Conservation (phyloP, 2,113 vertebrate genomes). For the Otocyon megalotis region DNA sequence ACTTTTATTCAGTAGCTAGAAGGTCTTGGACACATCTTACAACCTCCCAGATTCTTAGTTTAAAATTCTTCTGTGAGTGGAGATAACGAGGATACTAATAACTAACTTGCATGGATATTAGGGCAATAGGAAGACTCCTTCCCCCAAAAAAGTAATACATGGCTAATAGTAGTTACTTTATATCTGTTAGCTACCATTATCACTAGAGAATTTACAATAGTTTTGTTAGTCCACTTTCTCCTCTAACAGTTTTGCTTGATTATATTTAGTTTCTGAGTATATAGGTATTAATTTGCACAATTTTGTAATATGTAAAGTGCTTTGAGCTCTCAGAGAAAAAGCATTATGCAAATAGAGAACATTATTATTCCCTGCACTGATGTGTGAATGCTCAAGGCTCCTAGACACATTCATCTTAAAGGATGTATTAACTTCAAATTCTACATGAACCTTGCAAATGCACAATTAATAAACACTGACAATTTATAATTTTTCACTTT, state of each 20-base stretch:
- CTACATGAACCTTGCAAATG: not conserved
- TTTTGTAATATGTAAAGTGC: slow-evolving; percentile 50
- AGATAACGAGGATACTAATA: not conserved
- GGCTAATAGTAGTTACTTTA: not conserved
- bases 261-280: not conserved
- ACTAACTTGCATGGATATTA: not conserved
- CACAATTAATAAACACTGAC: slow-evolving; percentile 23
- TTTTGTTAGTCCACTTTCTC: slow-evolving; percentile 33
- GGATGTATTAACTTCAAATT: slow-evolving; percentile 63
- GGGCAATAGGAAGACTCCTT: not conserved
- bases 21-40: not conserved
- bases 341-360: slow-evolving; percentile 48
- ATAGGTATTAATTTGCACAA: slow-evolving; percentile 5
- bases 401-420: slow-evolving; percentile 54
- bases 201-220: not conserved
- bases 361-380: slow-evolving; percentile 62
- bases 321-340: slow-evolving; percentile 53
- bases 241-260: slow-evolving; percentile 40
- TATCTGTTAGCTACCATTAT: slow-evolving; percentile 31
- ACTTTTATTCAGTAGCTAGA: not conserved
- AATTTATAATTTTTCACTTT: slow-evolving; percentile 42
- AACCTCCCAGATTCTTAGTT: not conserved
- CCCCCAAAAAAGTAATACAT: not conserved
- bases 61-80: not conserved
- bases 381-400: slow-evolving; percentile 7